Conservation (phyloP, 2,888 invertebrate species). For the Aleiodes alternator region DNA sequence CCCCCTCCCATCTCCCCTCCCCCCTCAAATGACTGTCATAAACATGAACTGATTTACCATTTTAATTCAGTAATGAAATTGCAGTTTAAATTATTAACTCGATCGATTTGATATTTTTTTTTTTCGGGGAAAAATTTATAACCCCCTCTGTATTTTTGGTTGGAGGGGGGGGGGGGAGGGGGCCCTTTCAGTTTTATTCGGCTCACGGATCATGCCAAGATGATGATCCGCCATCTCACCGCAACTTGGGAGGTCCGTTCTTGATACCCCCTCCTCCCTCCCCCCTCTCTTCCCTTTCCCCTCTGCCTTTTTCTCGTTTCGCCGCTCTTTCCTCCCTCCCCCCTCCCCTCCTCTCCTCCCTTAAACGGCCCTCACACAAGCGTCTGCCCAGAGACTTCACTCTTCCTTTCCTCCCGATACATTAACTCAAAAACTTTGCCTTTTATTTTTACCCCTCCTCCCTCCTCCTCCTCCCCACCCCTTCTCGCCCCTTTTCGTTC, state of each 20-base stretch:
- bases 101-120: constrained; percentile 61
- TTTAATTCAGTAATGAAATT: constrained; percentile 45
- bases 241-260: constrained; percentile 76
- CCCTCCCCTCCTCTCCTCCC: constrained; percentile 65
- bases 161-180: neutral
- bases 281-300: constrained; percentile 52
- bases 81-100: constrained; percentile 20
- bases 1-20: too few relatives aligned
- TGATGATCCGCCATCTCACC: constrained; percentile 75
- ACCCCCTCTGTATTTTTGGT: constrained; percentile 37
- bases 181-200: constrained; percentile 61
- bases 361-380: constrained; percentile 39
- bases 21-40: constrained; percentile 9
- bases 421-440: constrained; percentile 36
- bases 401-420: constrained; percentile 49
- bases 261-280: constrained; percentile 68
- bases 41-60: constrained; percentile 2
- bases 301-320: constrained; percentile 58
- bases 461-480: constrained; percentile 44
- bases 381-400: constrained; percentile 54
- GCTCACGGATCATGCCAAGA: constrained; percentile 74
- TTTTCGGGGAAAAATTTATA: constrained; percentile 56
- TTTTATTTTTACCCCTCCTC: constrained; percentile 45
- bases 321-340: constrained; percentile 56
- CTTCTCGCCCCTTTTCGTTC: constrained; percentile 37